Percentiles rank a stretch among this genome's conserved stretches.
Evolutionary conservation across 1,140 invertebrate genomes (phyloP).

Genomic region (Bombus waltoni): DNA sequence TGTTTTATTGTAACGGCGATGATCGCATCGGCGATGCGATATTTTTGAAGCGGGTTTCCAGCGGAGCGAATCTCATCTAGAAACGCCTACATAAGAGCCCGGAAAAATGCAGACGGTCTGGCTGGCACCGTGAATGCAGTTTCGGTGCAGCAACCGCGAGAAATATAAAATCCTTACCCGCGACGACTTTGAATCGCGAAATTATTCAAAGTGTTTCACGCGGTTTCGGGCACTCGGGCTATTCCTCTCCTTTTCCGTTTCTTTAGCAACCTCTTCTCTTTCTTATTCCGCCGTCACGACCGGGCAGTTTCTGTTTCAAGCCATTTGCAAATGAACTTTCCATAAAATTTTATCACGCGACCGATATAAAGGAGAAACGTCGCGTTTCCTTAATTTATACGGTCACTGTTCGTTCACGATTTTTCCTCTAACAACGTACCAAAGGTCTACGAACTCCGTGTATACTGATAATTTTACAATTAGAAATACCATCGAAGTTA

Average conservation of each 20-base stretch:
- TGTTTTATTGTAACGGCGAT: conserved; percentile 25
- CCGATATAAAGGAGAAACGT: conserved; percentile 37
- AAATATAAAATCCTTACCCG: conserved; percentile 78
- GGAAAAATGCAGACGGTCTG: conserved; percentile 75
- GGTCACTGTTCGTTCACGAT: not conserved
- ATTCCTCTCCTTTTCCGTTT: conserved; percentile 29
- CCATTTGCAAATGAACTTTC: conserved; percentile 62
- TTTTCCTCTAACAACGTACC: not conserved
- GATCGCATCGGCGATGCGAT: conserved; percentile 11
- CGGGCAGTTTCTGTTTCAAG: conserved; percentile 47
- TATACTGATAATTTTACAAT: not conserved
- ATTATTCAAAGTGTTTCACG: conserved; percentile 82
- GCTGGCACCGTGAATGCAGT: conserved; percentile 76
- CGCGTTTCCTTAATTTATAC: conserved; percentile 47
- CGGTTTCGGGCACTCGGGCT: conserved; percentile 68
- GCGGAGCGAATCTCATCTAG: conserved; percentile 39
- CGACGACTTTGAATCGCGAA: conserved; percentile 79
- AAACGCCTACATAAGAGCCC: conserved; percentile 38
- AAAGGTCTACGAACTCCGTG: not conserved
- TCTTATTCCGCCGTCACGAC: conserved; percentile 53
- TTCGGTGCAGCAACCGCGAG: conserved; percentile 76
- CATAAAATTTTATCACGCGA: conserved; percentile 62
- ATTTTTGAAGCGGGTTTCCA: conserved; percentile 23
- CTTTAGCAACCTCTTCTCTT: conserved; percentile 19
- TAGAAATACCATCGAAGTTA: not conserved